phyloP scores from a whole-genome alignment of 2,113 vertebrate genomes.

The Meleagris gallopavo region DNA sequence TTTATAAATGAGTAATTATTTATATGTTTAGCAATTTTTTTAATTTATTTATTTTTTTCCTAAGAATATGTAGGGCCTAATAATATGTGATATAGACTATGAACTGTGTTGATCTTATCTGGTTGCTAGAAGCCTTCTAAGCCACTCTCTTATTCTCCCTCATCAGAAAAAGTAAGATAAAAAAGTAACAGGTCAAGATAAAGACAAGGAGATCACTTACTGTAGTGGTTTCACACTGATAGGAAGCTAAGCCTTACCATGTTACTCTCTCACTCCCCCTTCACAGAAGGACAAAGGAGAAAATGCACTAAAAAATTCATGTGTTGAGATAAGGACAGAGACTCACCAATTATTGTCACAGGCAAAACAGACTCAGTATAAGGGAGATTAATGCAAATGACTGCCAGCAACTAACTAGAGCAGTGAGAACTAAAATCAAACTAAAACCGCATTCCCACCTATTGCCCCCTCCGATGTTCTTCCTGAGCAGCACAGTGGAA shows the following conservation, averaged over 20 bases:
- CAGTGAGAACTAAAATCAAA: neutral
- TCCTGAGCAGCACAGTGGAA: neutral
- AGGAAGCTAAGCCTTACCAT: neutral
- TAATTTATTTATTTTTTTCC: neutral
- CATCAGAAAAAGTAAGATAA: neutral
- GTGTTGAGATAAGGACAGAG: neutral
- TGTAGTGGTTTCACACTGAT: neutral
- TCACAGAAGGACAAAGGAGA: neutral
- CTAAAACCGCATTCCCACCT: neutral
- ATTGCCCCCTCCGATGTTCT: neutral
- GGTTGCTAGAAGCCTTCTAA: neutral
- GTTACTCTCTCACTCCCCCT: neutral
- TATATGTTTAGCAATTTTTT: neutral
- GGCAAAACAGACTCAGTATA: neutral
- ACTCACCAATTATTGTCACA: neutral
- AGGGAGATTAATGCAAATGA: neutral
- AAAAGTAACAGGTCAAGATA: neutral
- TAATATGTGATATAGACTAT: neutral
- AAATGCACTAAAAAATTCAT: neutral
- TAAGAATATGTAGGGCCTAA: neutral
- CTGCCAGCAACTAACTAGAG: neutral
- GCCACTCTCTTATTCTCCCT: fast-evolving
- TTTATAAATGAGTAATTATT: neutral
- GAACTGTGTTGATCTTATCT: neutral
- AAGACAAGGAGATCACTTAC: neutral